These are phyloP conservation scores for Marisa cornuarietis DNA, from an alignment of 1,140 invertebrate genomes.

Conservation along the genomic window DNA sequence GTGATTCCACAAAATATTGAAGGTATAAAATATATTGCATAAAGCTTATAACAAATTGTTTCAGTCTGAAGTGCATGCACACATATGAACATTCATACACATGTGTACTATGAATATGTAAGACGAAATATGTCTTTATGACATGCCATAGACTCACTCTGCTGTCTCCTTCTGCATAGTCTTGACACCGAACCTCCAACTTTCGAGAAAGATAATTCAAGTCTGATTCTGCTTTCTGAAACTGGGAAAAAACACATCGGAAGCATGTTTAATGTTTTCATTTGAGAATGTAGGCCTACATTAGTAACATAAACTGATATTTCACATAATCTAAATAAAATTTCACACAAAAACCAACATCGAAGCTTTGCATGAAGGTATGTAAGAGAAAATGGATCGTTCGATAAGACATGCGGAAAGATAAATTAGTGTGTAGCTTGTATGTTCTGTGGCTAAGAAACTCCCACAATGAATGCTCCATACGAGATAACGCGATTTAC, in stretches of 20 bases:
- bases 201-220: slow-evolving; percentile 48
- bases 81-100: neutral
- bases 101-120: neutral
- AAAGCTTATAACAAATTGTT: neutral
- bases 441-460: too few species aligned
- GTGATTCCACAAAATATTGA: neutral
- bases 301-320: too few species aligned
- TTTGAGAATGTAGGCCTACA: too few species aligned
- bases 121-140: neutral
- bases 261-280: too few species aligned
- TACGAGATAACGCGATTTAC: too few species aligned
- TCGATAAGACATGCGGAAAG: too few species aligned
- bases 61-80: neutral
- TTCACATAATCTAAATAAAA: too few species aligned
- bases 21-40: neutral
- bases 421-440: too few species aligned
- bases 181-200: slow-evolving; percentile 39
- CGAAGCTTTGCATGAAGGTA: too few species aligned
- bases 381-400: too few species aligned
- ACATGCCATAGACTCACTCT: slow-evolving; percentile 10
- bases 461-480: too few species aligned
- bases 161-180: slow-evolving; percentile 9
- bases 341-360: too few species aligned
- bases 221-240: slow-evolving; percentile 56
- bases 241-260: slow-evolving; percentile 36